Base-by-base conservation (phyloP, 2,113 vertebrate genomes). In the Oncorhynchus masou region DNA sequence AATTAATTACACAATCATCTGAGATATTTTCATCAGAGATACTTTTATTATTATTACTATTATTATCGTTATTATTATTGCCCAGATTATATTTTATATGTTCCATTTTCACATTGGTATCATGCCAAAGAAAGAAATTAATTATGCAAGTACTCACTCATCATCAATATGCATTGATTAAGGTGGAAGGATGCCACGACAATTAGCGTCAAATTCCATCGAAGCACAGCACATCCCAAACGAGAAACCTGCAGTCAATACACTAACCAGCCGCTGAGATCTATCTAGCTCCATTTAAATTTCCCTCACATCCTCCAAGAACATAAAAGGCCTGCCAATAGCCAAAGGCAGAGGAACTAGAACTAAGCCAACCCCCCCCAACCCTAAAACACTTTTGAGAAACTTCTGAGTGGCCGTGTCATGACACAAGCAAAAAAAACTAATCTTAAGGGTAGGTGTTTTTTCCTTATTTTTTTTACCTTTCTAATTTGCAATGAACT, bases 301-400 rank as follows among this genome's bases (percentile, higher is more conserved):
- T 87, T 85, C 75, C 77, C 79, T 86, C 85, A 84, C 85, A 83
- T 39, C 34, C 80, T 81, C 39, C 68, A 68, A 54, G 69, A 87
- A 82, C 84, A 85, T 79, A 68, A 89, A 86, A 88, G 84, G 62
- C 81, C 82, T 82, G 84, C 80, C 75, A 81, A 82, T 54, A 79
- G 75, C 75, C 73, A 78, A 83, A 85, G 70, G 68, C 68, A 75
- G 81, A 80, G 25, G 45, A 78, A 74, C 22, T 66, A 29, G 9
- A 80, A 51, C 65, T 80, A 82, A 85, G 70, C 73, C 83, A 70
- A 66, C n/a, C 20, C 19, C 16, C 34, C n/a, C 59, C 8, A 22
- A 22, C 59, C 24, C 15, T 54, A 51, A 5, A 1, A 84, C 89
- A 79, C 73, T 79, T 85, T 79, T 57, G 51, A 73, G 73, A 71